Evolutionary conservation across 2,113 vertebrate species (phyloP), one percentile per base, ranked within the genome.

Genomic region (Tauraco erythrolophus): DNA sequence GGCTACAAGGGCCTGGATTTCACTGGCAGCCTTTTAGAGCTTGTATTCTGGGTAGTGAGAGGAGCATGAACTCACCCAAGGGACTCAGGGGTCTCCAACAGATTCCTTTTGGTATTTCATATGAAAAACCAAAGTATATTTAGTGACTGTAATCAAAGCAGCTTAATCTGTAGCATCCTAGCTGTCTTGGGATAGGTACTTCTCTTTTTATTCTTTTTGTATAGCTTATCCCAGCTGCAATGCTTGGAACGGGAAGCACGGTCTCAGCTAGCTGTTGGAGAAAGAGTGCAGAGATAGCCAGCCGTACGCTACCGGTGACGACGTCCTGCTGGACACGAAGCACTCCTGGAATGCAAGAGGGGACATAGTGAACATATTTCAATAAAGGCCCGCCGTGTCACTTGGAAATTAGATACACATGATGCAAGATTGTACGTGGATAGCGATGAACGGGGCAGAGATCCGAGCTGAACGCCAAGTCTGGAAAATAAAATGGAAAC

Each of bases 1-100:
- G 80, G 81, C 82, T 91, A 48, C 81, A 84, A 88, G 64, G 51
- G 62, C 82, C 78, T 96, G 97, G 72, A 93, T 96, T 83, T 94
- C 96, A 92, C 88, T 94, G 94, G 64, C 88, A 96, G 93, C 89
- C 94, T 97, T 96, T 89, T 94, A 97, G 89, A 94, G 95, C 89
- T 95, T 83, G 54, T 57, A 24, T 90, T 80, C 76, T 70, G 84
- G 89, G 89, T 75, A 96, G 95, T 57, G n/a, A 72, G 53, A 90
- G 82, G 45, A 93, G 57, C 43, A 11, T 27, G 62, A 74, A 90
- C 81, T 7, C 72, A 77, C 65, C 56, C 2, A 24, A 96, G 70
- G 69, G 94, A 82, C 74, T 85, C 60, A 3, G 43, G 75, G 56
- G 77, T 91, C 96, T 95, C 60, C 65, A 84, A 8, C 51, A 74